phyloP scores from a whole-genome alignment of 92 coral and sea anemone genomes.

The Virgularia gustaviana region DNA sequence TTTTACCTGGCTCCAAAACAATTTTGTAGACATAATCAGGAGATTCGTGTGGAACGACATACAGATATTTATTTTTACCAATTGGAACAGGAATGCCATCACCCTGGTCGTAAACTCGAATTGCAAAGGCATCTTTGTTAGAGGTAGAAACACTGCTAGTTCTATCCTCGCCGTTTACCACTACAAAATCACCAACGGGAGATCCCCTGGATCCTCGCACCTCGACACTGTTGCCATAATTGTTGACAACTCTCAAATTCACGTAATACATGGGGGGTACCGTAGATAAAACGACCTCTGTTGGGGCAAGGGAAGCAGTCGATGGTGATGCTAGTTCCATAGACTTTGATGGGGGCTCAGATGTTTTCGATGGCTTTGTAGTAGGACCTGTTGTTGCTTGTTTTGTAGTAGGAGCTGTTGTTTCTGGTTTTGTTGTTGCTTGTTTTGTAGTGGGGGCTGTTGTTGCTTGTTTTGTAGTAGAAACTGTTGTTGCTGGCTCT shows the following conservation, averaged over 20 bases:
- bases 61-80: background rate
- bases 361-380: too few relatives aligned
- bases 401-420: too few relatives aligned
- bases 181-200: background rate
- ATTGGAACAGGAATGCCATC: slow-evolving; percentile 27
- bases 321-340: too few relatives aligned
- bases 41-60: background rate
- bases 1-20: background rate
- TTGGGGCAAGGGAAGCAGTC: too few relatives aligned
- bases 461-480: too few relatives aligned
- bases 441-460: too few relatives aligned
- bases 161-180: background rate
- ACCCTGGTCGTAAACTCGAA: slow-evolving; percentile 5
- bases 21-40: background rate
- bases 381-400: too few relatives aligned
- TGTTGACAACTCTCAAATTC: background rate
- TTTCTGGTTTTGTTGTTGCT: too few relatives aligned
- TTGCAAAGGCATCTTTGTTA: background rate
- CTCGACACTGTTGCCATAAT: background rate
- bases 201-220: background rate
- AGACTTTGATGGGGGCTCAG: too few relatives aligned
- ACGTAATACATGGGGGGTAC: background rate
- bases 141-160: background rate
- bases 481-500: too few relatives aligned
- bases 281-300: background rate